These are phyloP conservation scores for Mya arenaria DNA, from an alignment of 1,140 invertebrate genomes.

Conservation along the genomic window DNA sequence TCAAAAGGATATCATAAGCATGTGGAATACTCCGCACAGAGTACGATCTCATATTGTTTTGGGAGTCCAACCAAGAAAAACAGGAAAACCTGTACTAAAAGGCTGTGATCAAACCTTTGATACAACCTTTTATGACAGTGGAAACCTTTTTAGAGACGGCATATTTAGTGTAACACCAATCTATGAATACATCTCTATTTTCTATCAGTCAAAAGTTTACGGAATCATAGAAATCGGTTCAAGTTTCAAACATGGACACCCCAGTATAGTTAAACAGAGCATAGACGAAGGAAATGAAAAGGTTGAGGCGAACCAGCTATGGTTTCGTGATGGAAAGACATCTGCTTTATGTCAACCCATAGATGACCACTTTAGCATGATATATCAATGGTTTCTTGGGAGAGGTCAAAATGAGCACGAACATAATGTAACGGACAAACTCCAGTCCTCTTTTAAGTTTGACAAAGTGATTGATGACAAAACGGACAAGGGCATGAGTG, in stretches of 20 bases:
- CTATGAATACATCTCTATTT: neutral
- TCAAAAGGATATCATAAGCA: neutral
- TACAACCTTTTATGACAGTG: neutral
- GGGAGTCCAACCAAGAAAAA: neutral
- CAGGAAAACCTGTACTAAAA: neutral
- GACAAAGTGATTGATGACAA: neutral
- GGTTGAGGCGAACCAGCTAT: conserved; percentile 31
- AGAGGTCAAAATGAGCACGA: too few relatives aligned
- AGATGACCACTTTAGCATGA: neutral
- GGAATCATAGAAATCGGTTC: neutral
- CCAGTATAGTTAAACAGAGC: neutral
- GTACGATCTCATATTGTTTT: neutral
- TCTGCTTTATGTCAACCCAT: conserved; percentile 5
- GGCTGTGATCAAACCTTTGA: neutral
- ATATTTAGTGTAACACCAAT: neutral
- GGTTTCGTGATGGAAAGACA: conserved; percentile 5
- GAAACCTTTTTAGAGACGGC: neutral
- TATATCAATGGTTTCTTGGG: conserved; percentile 38
- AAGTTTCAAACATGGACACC: neutral
- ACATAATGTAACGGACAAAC: too few relatives aligned
- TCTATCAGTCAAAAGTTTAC: neutral
- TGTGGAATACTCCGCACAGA: conserved; percentile 18
- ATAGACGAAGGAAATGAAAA: neutral
- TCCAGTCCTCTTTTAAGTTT: neutral
- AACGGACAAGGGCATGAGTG: neutral